Evolutionary conservation across 1,140 invertebrate genomes (phyloP).

Genomic region (Drosophila pruinosa): DNA sequence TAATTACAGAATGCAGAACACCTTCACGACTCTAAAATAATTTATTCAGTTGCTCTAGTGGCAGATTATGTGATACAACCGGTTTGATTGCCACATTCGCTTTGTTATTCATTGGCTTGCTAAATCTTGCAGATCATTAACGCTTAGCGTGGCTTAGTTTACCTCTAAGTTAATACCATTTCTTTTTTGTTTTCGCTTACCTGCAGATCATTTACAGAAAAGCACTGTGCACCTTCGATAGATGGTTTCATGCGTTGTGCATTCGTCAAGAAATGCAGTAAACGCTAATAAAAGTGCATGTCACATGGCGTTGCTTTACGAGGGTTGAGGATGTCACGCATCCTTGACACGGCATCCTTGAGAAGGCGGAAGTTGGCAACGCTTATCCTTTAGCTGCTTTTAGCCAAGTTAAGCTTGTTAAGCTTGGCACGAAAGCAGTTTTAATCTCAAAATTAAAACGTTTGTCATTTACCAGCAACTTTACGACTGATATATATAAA

Average conservation of each 20-base stretch:
- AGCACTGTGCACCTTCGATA: conserved; percentile 22
- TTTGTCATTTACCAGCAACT: conserved; percentile 75
- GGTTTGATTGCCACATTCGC: conserved; percentile 45
- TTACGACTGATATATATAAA: conserved; percentile 69
- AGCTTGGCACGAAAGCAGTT: conserved; percentile 77
- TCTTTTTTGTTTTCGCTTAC: conserved; percentile 9
- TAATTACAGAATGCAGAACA: neutral
- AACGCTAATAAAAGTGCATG: conserved; percentile 79
- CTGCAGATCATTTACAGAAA: conserved; percentile 33
- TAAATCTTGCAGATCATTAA: conserved; percentile 57
- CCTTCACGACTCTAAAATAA: neutral
- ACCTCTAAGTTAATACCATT: conserved; percentile 13
- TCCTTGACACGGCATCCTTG: conserved; percentile 39
- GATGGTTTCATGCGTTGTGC: conserved; percentile 30
- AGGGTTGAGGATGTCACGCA: conserved; percentile 23
- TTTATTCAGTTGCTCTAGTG: neutral
- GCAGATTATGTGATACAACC: neutral
- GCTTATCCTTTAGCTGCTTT: conserved; percentile 51
- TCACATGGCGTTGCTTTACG: conserved; percentile 65
- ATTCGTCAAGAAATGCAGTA: conserved; percentile 75
- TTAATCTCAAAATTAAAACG: conserved; percentile 82
- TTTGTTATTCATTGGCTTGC: conserved; percentile 69
- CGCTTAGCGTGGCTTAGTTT: conserved; percentile 34
- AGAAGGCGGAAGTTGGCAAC: conserved; percentile 51
- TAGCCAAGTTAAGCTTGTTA: conserved; percentile 78